A percentile compares a stretch with the other conserved stretches of the same genome.
phyloP scores from a whole-genome alignment of 1,140 invertebrate genomes.

The Nixonia krombeini region DNA sequence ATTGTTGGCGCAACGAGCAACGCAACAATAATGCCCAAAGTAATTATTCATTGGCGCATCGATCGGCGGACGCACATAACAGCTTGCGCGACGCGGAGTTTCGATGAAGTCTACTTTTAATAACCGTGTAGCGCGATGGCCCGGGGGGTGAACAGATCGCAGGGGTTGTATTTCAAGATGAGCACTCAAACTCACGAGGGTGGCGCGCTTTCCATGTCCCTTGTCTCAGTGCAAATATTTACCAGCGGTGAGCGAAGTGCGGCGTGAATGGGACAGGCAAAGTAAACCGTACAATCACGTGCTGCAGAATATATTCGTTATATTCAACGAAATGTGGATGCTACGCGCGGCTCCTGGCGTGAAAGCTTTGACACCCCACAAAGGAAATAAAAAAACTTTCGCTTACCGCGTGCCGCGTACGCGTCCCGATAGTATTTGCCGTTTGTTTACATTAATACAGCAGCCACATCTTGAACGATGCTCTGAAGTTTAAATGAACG shows the following conservation, averaged over 20 bases:
- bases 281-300: constrained; percentile 30
- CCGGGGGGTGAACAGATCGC: not conserved
- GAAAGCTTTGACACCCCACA: constrained; percentile 5
- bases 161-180: constrained; percentile 12
- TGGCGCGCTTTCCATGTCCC: constrained; percentile 1
- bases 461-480: no score
- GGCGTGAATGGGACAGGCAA: constrained; percentile 34
- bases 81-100: not conserved
- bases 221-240: constrained; percentile 60
- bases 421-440: not conserved
- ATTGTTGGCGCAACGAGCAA: no score
- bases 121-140: not conserved
- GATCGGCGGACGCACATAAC: not conserved
- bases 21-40: no score
- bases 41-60: no score
- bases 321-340: constrained; percentile 6
- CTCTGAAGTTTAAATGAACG: no score
- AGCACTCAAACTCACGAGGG: not conserved
- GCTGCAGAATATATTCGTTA: constrained; percentile 27
- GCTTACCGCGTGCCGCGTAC: not conserved
- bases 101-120: constrained; percentile 2
- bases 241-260: constrained; percentile 47
- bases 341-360: not conserved
- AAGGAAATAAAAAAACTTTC: constrained; percentile 6
- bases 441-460: constrained; percentile 3